These are phyloP conservation scores for Synergus itoensis DNA, from an alignment of 2,888 invertebrate genomes.

Conservation along the genomic window DNA sequence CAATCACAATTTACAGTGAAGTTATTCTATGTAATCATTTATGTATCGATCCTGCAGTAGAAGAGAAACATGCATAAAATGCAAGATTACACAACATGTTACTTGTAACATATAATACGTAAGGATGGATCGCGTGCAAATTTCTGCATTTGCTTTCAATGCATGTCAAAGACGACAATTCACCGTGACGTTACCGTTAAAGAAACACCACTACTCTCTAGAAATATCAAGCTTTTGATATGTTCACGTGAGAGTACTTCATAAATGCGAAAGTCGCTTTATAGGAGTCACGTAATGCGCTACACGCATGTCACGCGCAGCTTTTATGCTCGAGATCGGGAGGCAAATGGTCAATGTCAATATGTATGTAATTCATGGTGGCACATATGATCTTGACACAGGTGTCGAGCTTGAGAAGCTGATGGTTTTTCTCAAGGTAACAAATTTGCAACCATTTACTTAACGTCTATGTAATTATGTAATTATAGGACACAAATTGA, in stretches of 20 bases:
- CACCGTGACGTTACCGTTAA: conserved; percentile 29
- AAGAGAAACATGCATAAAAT: background rate
- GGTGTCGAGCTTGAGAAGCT: background rate
- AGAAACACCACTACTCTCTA: conserved; percentile 2
- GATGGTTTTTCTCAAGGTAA: too few species aligned
- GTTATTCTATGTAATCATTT: too few species aligned
- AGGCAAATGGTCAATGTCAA: conserved; percentile 30
- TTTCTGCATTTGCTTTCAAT: conserved; percentile 13
- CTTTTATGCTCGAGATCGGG: conserved; percentile 27
- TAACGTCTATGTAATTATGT: too few species aligned
- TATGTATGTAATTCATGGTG: conserved; percentile 45
- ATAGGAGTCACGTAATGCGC: background rate
- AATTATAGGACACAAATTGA: too few species aligned
- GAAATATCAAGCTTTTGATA: conserved; percentile 3
- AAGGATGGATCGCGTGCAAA: conserved; percentile 27
- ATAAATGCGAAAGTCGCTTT: conserved; percentile 11
- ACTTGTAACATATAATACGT: background rate
- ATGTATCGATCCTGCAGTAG: background rate
- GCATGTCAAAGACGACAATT: background rate
- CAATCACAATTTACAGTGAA: too few species aligned
- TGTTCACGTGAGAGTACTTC: conserved; percentile 3
- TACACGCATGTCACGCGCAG: conserved; percentile 16
- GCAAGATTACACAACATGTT: conserved; percentile 6
- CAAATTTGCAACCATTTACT: too few species aligned
- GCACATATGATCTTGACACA: background rate